Evolutionary conservation across 2,113 vertebrate genomes (phyloP).

Genomic region (Rallus limicola): DNA sequence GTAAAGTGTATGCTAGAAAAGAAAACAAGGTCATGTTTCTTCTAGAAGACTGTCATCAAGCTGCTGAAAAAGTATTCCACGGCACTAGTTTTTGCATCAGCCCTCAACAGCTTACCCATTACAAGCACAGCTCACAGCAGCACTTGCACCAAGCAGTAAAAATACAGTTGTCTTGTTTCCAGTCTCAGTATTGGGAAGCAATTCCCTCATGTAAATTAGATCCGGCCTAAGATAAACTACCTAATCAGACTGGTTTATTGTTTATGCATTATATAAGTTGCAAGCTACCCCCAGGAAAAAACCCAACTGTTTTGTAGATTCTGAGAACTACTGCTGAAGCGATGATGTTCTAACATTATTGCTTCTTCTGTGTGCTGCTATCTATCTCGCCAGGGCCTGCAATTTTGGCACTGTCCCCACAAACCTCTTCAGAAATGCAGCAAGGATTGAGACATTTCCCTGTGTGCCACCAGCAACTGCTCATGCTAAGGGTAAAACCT

Average conservation of each 20-base stretch:
- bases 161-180: neutral
- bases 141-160: neutral
- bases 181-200: conserved; percentile 1
- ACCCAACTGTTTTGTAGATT: neutral
- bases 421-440: neutral
- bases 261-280: neutral
- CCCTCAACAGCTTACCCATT: neutral
- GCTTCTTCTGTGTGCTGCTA: neutral
- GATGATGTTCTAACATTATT: neutral
- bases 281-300: neutral
- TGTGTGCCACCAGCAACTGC: neutral
- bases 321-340: neutral
- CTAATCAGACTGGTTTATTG: conserved; percentile 29
- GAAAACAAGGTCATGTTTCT: conserved; percentile 56
- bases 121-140: conserved; percentile 29
- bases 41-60: neutral
- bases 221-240: conserved; percentile 7
- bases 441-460: neutral
- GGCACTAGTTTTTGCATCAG: neutral
- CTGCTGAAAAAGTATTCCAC: conserved; percentile 29
- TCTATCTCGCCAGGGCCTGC: neutral
- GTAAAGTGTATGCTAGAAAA: conserved; percentile 20
- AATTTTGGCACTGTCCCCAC: neutral
- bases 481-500: neutral
- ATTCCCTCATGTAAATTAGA: conserved; percentile 41